phyloP scores from a whole-genome alignment of 1,140 invertebrate species.

The Neoseiulus cucumeris region DNA sequence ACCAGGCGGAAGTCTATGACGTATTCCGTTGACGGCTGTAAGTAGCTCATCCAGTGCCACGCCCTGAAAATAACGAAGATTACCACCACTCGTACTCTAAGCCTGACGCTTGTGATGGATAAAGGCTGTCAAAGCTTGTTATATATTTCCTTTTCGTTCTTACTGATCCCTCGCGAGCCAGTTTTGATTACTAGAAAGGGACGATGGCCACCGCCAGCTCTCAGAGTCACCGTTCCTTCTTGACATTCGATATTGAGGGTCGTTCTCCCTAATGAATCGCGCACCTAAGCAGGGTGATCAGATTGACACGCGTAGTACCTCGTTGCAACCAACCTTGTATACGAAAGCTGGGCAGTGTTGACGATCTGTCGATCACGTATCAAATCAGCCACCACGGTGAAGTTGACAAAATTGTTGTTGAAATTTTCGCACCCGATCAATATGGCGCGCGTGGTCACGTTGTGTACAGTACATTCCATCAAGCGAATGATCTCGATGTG shows the following conservation, averaged over 20 bases:
- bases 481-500: not conserved
- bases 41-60: slow-evolving; percentile 5
- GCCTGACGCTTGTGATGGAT: too few species aligned
- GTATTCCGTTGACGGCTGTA: slow-evolving; percentile 4
- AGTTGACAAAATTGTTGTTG: not conserved
- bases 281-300: not conserved
- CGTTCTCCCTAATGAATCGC: too few species aligned
- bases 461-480: slow-evolving; percentile 6
- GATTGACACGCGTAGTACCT: too few species aligned
- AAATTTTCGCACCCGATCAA: not conserved
- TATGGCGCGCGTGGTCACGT: not conserved
- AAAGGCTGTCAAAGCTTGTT: too few species aligned
- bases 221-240: too few species aligned
- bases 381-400: not conserved
- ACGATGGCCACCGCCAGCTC: too few species aligned
- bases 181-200: too few species aligned
- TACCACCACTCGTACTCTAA: too few species aligned
- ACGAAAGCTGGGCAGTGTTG: not conserved
- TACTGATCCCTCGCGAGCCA: too few species aligned
- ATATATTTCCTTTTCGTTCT: too few species aligned
- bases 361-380: not conserved
- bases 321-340: not conserved
- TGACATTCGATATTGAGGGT: too few species aligned
- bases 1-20: not conserved
- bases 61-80: not conserved